A percentile compares a stretch with the other conserved stretches of the same genome.
These are phyloP conservation scores for Lepus townsendii DNA, from an alignment of 2,797 vertebrate genomes.

Conservation along the genomic window DNA sequence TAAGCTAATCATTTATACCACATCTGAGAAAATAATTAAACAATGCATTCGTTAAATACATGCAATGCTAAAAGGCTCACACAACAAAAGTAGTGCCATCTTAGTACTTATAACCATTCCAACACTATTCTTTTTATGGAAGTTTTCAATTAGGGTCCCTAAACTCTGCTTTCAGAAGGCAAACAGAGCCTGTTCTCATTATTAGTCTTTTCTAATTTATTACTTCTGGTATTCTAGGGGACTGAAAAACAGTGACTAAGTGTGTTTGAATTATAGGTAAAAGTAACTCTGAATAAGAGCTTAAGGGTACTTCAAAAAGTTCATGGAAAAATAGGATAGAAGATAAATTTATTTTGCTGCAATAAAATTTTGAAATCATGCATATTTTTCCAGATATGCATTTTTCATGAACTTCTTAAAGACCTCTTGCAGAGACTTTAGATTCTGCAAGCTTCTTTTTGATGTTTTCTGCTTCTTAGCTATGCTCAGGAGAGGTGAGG, in stretches of 20 bases:
- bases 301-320: neutral
- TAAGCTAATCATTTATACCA: neutral
- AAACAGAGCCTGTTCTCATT: neutral
- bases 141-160: neutral
- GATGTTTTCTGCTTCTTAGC: neutral
- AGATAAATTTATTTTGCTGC: too few species aligned
- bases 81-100: neutral
- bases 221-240: neutral
- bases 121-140: neutral
- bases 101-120: constrained; percentile 20
- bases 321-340: too few species aligned
- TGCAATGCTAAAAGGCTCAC: neutral
- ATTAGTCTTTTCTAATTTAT: neutral
- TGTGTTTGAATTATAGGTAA: neutral
- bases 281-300: neutral
- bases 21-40: neutral
- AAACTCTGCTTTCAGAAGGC: constrained; percentile 23
- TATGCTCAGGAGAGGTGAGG: neutral
- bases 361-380: too few species aligned
- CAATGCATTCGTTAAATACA: neutral
- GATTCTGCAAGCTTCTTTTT: neutral
- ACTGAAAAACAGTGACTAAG: neutral
- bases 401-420: too few species aligned
- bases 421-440: neutral
- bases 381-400: too few species aligned